Conservation (phyloP, 2,797 vertebrate genomes). For the Pangasius larnaudii region DNA sequence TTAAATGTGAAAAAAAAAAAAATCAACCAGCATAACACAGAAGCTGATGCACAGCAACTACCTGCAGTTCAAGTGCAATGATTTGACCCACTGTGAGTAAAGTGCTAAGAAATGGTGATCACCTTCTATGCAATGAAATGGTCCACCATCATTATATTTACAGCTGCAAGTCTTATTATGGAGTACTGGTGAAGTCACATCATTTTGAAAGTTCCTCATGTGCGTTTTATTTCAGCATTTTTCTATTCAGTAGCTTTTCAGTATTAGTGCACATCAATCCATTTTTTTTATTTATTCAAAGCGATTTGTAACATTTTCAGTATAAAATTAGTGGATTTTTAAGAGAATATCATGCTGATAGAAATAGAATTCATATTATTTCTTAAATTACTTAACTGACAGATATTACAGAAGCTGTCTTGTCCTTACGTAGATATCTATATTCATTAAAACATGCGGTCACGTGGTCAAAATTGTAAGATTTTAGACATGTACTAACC, state of each 20-base stretch:
- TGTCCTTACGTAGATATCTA: background rate
- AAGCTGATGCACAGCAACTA: background rate
- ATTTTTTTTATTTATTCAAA: background rate
- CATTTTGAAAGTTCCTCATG: background rate
- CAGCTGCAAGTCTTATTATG: conserved; percentile 52
- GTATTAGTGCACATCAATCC: background rate
- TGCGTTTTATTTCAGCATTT: background rate
- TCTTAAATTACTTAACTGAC: background rate
- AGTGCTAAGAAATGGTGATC: conserved; percentile 10
- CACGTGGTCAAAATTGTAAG: background rate
- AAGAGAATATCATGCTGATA: background rate
- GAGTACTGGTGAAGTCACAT: conserved; percentile 15
- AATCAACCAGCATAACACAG: background rate
- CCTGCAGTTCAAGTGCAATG: background rate
- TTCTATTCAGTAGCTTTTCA: background rate
- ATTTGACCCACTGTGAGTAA: conserved; percentile 16
- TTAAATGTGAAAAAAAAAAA: conserved; percentile 19
- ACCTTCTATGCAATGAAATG: conserved; percentile 23
- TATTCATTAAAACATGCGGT: background rate
- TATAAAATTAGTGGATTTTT: background rate
- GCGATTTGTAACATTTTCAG: conserved; percentile 14
- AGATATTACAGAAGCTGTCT: background rate
- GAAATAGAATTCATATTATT: background rate
- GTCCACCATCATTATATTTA: conserved; percentile 11
- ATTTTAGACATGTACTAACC: background rate